Conservation (phyloP, 2,113 vertebrate species). For the Thalassarche chlororhynchos region DNA sequence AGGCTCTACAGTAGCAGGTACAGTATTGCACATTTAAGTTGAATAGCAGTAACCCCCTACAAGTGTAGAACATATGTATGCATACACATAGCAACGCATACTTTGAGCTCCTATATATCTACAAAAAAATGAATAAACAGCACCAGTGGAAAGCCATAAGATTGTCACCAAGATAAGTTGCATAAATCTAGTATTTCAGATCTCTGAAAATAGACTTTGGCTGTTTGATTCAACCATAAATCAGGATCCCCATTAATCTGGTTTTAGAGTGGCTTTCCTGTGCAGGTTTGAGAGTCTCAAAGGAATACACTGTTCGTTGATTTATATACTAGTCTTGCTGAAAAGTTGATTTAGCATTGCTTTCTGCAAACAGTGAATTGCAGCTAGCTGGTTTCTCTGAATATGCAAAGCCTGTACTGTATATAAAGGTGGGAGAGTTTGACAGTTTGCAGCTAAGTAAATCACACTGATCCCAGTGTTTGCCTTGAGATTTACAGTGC, state of each 20-base stretch:
- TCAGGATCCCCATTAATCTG: conserved; percentile 2
- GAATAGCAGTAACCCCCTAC: not conserved
- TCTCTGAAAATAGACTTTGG: not conserved
- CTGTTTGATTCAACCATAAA: conserved; percentile 12
- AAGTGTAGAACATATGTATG: not conserved
- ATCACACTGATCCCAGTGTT: not conserved
- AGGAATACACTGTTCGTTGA: conserved; percentile 22
- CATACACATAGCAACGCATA: not conserved
- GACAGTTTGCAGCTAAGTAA: not conserved
- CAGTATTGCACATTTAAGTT: not conserved
- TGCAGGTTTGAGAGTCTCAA: not conserved
- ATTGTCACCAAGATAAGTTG: not conserved
- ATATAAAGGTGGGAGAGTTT: not conserved
- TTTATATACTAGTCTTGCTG: not conserved
- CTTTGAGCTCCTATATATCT: not conserved
- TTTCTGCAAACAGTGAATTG: conserved; percentile 11
- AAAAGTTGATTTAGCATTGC: conserved; percentile 53
- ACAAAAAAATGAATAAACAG: not conserved
- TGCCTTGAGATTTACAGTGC: not conserved
- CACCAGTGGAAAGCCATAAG: not conserved
- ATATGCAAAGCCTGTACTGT: not conserved
- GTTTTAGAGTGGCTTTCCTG: conserved; percentile 15
- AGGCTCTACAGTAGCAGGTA: not conserved
- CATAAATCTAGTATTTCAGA: not conserved
- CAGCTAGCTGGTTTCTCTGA: not conserved